Base-by-base conservation (phyloP, 1,140 invertebrate genomes). In the Coptotermes formosanus region DNA sequence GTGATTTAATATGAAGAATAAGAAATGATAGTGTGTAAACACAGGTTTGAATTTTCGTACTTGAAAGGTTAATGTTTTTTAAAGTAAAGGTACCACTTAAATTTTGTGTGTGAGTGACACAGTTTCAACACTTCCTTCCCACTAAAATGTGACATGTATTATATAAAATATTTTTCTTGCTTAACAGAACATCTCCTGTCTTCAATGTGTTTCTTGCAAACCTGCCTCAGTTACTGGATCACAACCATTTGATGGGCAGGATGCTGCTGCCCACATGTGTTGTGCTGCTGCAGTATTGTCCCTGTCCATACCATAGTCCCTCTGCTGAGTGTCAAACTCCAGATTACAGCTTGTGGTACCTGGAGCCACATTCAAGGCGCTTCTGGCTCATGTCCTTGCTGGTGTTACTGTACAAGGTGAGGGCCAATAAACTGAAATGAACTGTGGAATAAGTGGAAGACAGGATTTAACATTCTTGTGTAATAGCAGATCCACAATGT, bases 201-300 rank as follows among this genome's bases (percentile, higher is more conserved):
- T 99, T 99, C 91, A 99, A 98, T 91, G 97, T 97, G 11, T 99
- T 99, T 89, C 91, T 99, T 89, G 95, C 97, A 32, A 98, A 97
- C 90, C 91, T 99, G 82, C 97, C 98, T 0, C 95, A 99, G 94
- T 93, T 99, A 38, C 89, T 99, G 88, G 98, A 99, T 91, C 96
- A 98, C 89, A 99, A 99, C 91, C 97, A 98, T 90, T 91, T 95
- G 64, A 97, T 99, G 92, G 97, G 97, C 1, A 95, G 95, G 88
- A 93, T 95, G 32, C 94, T 99, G 59, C 93, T 99, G 25, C 95
- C 97, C 21, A 96, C 97, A 0, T 95, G 96, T 19, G 91, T 99
- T 81, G 93, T 97, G 48, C 92, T 99, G 30, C 92, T 99, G 69
- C 95, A 98, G 89, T 98, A 97, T 91, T 94, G 95, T 85, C 96